Base-by-base conservation (phyloP, 2,888 invertebrate species). In the Rhabditophanes sp. region DNA sequence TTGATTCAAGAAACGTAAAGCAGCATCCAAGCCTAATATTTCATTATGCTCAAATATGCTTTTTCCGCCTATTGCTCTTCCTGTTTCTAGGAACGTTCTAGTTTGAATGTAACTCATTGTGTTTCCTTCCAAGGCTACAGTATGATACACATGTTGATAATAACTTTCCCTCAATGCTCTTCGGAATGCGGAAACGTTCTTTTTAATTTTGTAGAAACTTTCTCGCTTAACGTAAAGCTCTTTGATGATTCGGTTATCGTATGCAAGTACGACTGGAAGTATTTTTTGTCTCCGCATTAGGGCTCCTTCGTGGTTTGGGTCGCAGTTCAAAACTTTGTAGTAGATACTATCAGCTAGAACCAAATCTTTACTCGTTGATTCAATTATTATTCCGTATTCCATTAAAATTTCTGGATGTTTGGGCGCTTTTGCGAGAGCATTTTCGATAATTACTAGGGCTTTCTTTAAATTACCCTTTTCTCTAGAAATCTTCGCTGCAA, bases 11-110 rank as follows among this genome's bases (percentile, higher is more conserved):
- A 80, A 93, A 61, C 84, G 82, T 75, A 93, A 78, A 0, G 93
- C 93, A 15, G 83, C 76, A 68, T 93, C 88, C 64, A 93, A 71
- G 28, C 72, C 72, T 25, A 90, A 69, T 54, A 93, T 83, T 72
- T 93, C 93, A 72, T 90, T 90, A 65, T 93, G 93, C 62, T 93
- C 93, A 51, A 82, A 76, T 30, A 93, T 78, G 63, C 85, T 85
- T 68, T 90, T 90, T 0, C 84, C 79, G 0, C 79, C 80, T 57
- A 80, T 67, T 4, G 72, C 73, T 44, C 73, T 75, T 25, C 79
- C 75, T 0, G 88, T 90, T 69, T 93, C 90, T 15, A 93, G 72
- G 41, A 93, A 53, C 3, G 54, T 41, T 30, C 50, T 43, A 17
- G 90, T 82, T 67, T 93, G 84, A 15, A 80, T 77, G 25, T 93